Conservation (phyloP, 1,140 invertebrate species). For the Drosophila athabasca region DNA sequence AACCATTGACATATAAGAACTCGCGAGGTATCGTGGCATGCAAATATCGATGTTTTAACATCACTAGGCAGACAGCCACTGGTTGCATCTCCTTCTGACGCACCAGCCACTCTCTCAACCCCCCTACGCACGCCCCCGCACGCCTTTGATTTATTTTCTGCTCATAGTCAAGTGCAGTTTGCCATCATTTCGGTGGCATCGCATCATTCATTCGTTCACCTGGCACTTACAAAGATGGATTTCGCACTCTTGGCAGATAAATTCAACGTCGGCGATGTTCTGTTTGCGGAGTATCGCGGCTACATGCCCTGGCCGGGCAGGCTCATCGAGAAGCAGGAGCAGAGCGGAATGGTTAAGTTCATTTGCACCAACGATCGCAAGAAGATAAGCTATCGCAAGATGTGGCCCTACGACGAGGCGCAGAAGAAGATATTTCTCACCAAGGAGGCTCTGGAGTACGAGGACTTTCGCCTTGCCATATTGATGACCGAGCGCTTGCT, state of each 20-base stretch:
- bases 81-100: neutral
- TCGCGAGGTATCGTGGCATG: too few relatives aligned
- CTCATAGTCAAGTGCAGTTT: too few relatives aligned
- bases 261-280: conserved; percentile 15
- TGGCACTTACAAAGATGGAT: neutral
- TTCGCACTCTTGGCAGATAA: conserved; percentile 2
- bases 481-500: conserved; percentile 7
- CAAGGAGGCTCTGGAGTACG: neutral
- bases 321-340: neutral
- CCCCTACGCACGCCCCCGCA: too few relatives aligned
- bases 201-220: too few relatives aligned
- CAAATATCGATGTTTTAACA: too few relatives aligned
- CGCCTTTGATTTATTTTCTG: too few relatives aligned
- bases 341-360: conserved; percentile 1
- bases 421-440: conserved; percentile 35
- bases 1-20: too few relatives aligned
- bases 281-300: conserved; percentile 34
- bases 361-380: conserved; percentile 9
- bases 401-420: conserved; percentile 40
- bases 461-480: conserved; percentile 29
- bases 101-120: too few relatives aligned
- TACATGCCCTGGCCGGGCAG: conserved; percentile 42
- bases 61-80: too few relatives aligned
- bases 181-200: too few relatives aligned
- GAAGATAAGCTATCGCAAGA: conserved; percentile 11